These are phyloP conservation scores for Liodrosophila aerea DNA, from an alignment of 2,888 invertebrate genomes.

Conservation along the genomic window DNA sequence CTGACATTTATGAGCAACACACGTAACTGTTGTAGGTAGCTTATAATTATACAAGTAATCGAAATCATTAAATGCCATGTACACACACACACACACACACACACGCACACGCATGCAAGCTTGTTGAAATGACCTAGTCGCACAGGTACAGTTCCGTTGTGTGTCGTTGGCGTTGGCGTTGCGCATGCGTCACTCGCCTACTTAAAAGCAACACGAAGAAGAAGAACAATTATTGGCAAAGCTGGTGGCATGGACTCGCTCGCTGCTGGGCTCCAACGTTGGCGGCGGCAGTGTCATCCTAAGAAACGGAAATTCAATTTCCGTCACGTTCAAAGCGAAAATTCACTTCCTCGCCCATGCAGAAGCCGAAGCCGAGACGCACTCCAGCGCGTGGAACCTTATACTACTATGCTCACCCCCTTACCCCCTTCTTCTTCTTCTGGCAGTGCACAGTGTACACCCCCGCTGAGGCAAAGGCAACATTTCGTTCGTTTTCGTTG, in stretches of 20 bases:
- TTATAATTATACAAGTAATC: slow-evolving; percentile 45
- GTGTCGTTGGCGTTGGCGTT: slow-evolving; percentile 34
- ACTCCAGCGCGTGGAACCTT: not conserved
- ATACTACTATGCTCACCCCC: not conserved
- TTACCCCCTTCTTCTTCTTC: not conserved
- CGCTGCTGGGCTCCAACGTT: slow-evolving; percentile 29
- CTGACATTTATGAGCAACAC: slow-evolving; percentile 13
- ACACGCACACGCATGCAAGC: not conserved
- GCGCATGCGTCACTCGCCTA: slow-evolving; percentile 60
- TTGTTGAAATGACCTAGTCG: slow-evolving; percentile 50
- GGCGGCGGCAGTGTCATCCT: slow-evolving; percentile 60
- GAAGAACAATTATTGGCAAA: slow-evolving; percentile 26
- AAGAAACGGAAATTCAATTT: slow-evolving; percentile 76
- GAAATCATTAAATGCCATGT: slow-evolving; percentile 31
- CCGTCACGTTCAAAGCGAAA: slow-evolving; percentile 70
- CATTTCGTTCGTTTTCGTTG: slow-evolving; percentile 35
- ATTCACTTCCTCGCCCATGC: slow-evolving; percentile 61
- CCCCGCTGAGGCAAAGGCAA: slow-evolving; percentile 18
- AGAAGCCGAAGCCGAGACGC: slow-evolving; percentile 18
- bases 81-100: not conserved
- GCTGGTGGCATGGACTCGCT: slow-evolving; percentile 15
- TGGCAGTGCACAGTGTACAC: too few species aligned
- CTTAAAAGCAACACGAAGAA: slow-evolving; percentile 22
- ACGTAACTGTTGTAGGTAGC: slow-evolving; percentile 57
- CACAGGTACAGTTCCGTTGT: slow-evolving; percentile 38